Evolutionary conservation across 2,797 vertebrate genomes (phyloP).

Genomic region (Manis crassicaudata): DNA sequence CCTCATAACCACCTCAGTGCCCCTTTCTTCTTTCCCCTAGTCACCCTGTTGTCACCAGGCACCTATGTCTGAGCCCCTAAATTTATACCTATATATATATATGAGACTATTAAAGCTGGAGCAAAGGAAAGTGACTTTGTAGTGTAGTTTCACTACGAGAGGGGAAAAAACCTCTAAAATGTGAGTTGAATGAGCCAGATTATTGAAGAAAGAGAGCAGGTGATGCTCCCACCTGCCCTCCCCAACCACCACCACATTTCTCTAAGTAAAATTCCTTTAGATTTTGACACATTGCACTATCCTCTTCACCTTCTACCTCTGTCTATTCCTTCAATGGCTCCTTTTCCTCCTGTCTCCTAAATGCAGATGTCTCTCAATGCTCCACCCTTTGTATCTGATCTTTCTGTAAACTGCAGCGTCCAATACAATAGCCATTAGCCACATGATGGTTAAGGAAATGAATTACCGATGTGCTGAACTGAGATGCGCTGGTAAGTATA

Average conservation of each 20-base stretch:
- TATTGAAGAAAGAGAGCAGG: background rate
- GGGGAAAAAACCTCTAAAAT: background rate
- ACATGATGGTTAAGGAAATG: constrained; percentile 31
- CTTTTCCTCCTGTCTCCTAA: constrained; percentile 26
- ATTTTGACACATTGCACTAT: background rate
- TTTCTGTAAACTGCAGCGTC: constrained; percentile 32
- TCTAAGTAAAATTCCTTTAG: background rate
- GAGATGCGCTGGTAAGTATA: background rate
- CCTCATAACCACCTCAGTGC: constrained; percentile 40
- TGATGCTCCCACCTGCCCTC: background rate
- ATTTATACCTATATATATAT: background rate
- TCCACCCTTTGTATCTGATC: background rate
- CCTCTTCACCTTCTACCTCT: background rate
- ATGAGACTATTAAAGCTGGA: constrained; percentile 1
- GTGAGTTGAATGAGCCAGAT: background rate
- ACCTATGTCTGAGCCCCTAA: background rate
- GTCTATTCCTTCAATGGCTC: background rate
- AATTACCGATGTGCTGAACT: background rate
- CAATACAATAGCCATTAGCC: background rate
- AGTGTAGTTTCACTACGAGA: background rate
- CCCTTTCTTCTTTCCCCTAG: constrained; percentile 51
- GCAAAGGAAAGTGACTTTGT: constrained; percentile 25
- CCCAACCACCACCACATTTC: background rate
- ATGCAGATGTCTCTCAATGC: background rate
- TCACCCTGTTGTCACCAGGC: background rate